Evolutionary conservation across 2,888 invertebrate species (phyloP), one percentile per base, ranked within the genome.

Genomic region (Petrolisthes manimaculis): DNA sequence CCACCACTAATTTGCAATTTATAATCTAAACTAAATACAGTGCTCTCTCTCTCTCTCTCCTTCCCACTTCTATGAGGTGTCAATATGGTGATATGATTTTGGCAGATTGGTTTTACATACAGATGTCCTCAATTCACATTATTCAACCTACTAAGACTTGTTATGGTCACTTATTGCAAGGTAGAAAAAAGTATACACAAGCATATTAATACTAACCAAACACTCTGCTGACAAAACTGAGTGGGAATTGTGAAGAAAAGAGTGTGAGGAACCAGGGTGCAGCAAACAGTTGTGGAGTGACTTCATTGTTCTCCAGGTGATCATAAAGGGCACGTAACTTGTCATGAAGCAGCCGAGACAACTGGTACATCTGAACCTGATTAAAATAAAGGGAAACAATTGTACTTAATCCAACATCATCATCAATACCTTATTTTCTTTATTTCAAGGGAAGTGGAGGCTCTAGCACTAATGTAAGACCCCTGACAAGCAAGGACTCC

Each of bases 181-280:
- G 37, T 37, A 2, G 37, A 37, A 37, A 37, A 37, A 37, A 37
- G 37, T 37, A 37, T 37, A 37, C 37, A 37, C 37, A 77, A 85
- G 84, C 81, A 54, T 5, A 69, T 79, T 84, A 71, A 51, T 69
- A 91, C 93, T 92, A 92, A 97, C 97, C 98, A 92, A 98, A 97
- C 0, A 98, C 97, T 91, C 98, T 95, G 0, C 97, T 96, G 37
- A 98, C 98, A 93, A 99, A 98, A 2, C 98, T 98, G 37, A 99
- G 93, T 0, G 98, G 98, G 93, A 99, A 99, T 93, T 98, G 98
- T 84, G 98, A 98, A 75, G 99, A 98, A 93, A 99, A 99, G 67
- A 98, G 94, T 0, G 99, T 99, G 4, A 99, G 94, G 92, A 99
- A 96, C 99, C 99, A 99, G 0, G 99, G 98, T 0, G 99, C 98